Base-by-base conservation (phyloP, 2,888 invertebrate species). In the Timema podura region DNA sequence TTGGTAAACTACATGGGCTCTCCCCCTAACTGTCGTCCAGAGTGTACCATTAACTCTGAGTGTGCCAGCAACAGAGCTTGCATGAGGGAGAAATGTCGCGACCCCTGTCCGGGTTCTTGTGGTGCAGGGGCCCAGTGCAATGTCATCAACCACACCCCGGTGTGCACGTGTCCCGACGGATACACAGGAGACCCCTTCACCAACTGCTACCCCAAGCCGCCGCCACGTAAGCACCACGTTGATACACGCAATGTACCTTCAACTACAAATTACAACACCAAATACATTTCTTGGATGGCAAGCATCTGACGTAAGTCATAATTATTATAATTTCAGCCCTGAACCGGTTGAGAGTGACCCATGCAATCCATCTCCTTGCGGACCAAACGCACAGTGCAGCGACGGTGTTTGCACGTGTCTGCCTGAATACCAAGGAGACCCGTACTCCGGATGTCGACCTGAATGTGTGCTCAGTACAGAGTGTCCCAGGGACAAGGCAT, bases 71-170 rank as follows among this genome's bases (percentile, higher is more conserved):
- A 89, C 77, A 83, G 86, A 76, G 90, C 92, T 9, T 92, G 92
- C 77, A 87, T 91, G n/a, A 86, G 87, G 76, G 86, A 89, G 80
- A 90, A 86, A 79, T 91, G 91, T 78, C 83, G 84, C 54, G 90
- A 93, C 80, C 92, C 92, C n/a, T 93, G 93, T 76, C 90, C 90
- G 9, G 92, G 92, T 11, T 90, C 90, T 7, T 93, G 89, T 78
- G 88, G 89, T 72, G 79, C 82, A 75, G 85, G 86, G 75, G 85
- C 91, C 70, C 77, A 85, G 74, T 88, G 90, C 78, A 80, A 80
- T 64, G 89, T 92, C 7, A 85, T 88, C 73, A 90, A 89, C 78
- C 91, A 93, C 76, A 88, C 85, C 71, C 91, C 74, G 3, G 57
- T 71, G 30, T 74, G 74, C 68, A 71, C 71, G 6, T 74, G 74